A percentile compares a stretch with the other conserved stretches of the same genome.
phyloP scores from a whole-genome alignment of 2,888 invertebrate species.

The Drosophila tanythrix region DNA sequence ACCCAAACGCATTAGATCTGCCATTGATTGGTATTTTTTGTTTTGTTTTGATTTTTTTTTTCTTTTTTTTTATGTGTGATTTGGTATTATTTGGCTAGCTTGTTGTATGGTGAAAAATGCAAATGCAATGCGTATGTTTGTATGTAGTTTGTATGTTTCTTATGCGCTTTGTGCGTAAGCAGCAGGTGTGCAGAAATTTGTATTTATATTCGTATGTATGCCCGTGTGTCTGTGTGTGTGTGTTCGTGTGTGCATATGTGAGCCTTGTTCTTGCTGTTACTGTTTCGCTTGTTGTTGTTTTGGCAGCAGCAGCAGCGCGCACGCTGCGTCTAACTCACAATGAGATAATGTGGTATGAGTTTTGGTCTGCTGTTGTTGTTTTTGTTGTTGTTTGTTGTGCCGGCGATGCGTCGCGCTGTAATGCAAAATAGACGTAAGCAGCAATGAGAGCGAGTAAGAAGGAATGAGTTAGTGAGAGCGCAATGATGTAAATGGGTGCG shows the following conservation, averaged over 20 bases:
- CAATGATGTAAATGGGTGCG: slow-evolving; percentile 15
- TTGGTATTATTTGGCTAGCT: slow-evolving; percentile 60
- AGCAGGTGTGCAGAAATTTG: slow-evolving; percentile 47
- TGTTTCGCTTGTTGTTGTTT: slow-evolving; percentile 25
- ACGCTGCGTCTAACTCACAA: slow-evolving; percentile 58
- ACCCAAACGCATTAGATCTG: slow-evolving; percentile 90
- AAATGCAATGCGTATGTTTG: slow-evolving; percentile 44
- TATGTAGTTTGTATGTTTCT: slow-evolving; percentile 23
- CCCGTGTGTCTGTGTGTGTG: slow-evolving; percentile 2
- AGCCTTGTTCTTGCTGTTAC: slow-evolving; percentile 35
- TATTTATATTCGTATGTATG: slow-evolving; percentile 9
- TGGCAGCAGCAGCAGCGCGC: slow-evolving; percentile 45
- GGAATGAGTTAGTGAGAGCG: slow-evolving; percentile 52
- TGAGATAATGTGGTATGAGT: slow-evolving; percentile 46
- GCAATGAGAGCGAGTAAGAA: slow-evolving; percentile 32
- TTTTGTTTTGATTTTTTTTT: slow-evolving; percentile 34
- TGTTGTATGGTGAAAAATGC: slow-evolving; percentile 30
- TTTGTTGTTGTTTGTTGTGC: slow-evolving; percentile 41
- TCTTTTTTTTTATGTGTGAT: slow-evolving; percentile 30
- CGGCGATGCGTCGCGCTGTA: slow-evolving; percentile 57
- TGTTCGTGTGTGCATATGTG: slow-evolving; percentile 21
- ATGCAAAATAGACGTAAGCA: slow-evolving; percentile 56
- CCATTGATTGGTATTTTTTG: slow-evolving; percentile 85
- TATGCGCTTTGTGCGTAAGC: slow-evolving; percentile 43
- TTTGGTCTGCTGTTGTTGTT: slow-evolving; percentile 19